A percentile compares a stretch with the other conserved stretches of the same genome.
Evolutionary conservation across 2,113 vertebrate genomes (phyloP).

Genomic region (Lonchura striata): DNA sequence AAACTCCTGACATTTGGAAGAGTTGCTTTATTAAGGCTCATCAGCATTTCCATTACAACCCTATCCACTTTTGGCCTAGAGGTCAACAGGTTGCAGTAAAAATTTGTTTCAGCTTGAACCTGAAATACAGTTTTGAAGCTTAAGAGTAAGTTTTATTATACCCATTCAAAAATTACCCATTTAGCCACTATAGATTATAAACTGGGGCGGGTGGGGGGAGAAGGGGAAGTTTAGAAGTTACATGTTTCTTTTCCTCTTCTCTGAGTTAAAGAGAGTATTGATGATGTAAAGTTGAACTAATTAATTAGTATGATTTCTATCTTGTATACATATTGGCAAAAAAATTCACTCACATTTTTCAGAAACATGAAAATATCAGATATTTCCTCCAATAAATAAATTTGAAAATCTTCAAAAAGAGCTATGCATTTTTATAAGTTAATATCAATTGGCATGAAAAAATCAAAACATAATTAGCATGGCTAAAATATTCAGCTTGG

Average conservation of each 20-base stretch:
- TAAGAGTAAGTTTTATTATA: background rate
- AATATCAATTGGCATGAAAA: background rate
- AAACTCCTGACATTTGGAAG: background rate
- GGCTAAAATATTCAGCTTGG: background rate
- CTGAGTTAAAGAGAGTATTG: background rate
- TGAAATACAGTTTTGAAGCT: background rate
- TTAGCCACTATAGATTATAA: background rate
- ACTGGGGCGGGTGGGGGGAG: too few relatives aligned
- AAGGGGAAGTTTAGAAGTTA: background rate
- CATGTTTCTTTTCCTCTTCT: background rate
- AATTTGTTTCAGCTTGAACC: background rate
- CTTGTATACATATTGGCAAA: background rate
- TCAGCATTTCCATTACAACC: constrained; percentile 24
- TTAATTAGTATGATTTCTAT: background rate
- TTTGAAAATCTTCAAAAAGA: background rate
- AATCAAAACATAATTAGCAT: background rate
- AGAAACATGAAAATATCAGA: background rate
- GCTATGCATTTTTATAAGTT: background rate
- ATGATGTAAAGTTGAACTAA: background rate
- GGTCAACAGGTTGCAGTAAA: constrained; percentile 5
- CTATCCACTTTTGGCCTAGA: background rate
- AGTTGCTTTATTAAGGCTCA: constrained; percentile 4
- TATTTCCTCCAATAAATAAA: background rate
- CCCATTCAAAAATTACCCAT: background rate
- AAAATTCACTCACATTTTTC: background rate